phyloP scores from a whole-genome alignment of 2,113 vertebrate species.

The Coracopsis vasa region DNA sequence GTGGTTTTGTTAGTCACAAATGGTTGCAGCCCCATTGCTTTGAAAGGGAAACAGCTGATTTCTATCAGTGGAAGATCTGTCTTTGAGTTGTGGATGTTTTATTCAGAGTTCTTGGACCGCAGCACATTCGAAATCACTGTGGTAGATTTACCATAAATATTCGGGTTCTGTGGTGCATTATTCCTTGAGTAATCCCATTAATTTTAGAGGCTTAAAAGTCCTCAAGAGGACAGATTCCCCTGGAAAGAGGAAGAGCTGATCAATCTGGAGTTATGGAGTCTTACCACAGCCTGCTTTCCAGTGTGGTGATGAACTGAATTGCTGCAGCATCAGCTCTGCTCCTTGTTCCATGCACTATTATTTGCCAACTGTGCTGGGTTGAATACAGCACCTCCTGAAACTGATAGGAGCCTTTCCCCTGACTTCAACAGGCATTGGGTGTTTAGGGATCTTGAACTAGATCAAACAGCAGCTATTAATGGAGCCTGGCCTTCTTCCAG shows the following conservation, averaged over 20 bases:
- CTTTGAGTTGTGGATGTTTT: neutral
- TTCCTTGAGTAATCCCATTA: neutral
- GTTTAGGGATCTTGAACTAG: neutral
- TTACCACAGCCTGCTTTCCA: neutral
- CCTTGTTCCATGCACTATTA: neutral
- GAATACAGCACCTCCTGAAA: neutral
- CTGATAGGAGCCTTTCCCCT: neutral
- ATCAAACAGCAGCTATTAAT: slow-evolving; percentile 19
- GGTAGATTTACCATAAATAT: slow-evolving; percentile 21
- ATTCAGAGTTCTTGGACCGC: slow-evolving; percentile 1
- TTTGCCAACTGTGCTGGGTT: neutral
- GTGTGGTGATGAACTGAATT: neutral
- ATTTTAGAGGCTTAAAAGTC: neutral
- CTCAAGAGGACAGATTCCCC: neutral
- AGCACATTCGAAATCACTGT: neutral
- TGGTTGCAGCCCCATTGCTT: neutral
- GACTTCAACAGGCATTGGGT: neutral
- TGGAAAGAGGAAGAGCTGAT: neutral
- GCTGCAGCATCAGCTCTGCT: neutral
- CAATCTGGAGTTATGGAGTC: neutral
- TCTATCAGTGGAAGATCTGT: neutral
- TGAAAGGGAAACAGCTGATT: slow-evolving; percentile 1
- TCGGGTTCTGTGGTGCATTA: neutral
- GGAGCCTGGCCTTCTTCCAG: slow-evolving; percentile 33
- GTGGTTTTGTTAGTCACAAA: slow-evolving; percentile 1